These are phyloP conservation scores for Endotricha flammealis DNA, from an alignment of 2,888 invertebrate genomes.

Conservation along the genomic window DNA sequence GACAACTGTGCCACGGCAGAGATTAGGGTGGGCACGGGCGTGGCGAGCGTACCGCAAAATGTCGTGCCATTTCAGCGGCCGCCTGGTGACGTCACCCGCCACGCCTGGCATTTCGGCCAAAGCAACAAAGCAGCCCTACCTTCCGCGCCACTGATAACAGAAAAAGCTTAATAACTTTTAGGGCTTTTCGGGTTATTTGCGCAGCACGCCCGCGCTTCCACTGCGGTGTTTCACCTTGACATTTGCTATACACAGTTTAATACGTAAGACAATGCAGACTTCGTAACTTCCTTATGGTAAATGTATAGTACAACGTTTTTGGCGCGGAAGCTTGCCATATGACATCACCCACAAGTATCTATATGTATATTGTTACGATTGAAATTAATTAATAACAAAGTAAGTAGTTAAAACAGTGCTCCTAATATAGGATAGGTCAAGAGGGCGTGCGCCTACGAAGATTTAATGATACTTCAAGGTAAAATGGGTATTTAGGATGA, in stretches of 20 bases:
- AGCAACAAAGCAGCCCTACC: constrained; percentile 72
- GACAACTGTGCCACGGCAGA: constrained; percentile 59
- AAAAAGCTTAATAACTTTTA: constrained; percentile 61
- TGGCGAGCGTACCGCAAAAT: constrained; percentile 62
- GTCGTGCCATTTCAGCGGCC: constrained; percentile 66
- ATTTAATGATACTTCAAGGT: constrained; percentile 11
- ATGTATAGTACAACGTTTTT: background rate
- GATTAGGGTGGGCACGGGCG: constrained; percentile 70
- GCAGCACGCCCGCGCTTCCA: constrained; percentile 39
- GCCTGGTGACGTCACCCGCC: constrained; percentile 66
- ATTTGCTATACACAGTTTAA: constrained; percentile 36
- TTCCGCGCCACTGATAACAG: constrained; percentile 59
- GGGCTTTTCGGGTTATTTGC: constrained; percentile 57
- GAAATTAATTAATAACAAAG: constrained; percentile 9
- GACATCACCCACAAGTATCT: background rate
- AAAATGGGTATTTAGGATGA: constrained; percentile 1
- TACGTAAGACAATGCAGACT: constrained; percentile 8
- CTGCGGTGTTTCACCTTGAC: constrained; percentile 54
- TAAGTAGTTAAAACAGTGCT: constrained; percentile 8
- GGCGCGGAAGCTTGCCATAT: background rate
- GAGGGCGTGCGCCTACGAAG: constrained; percentile 8
- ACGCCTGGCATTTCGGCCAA: constrained; percentile 71
- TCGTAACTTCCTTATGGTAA: background rate
- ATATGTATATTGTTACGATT: background rate
- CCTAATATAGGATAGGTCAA: constrained; percentile 11